phyloP scores from a whole-genome alignment of 2,888 invertebrate genomes.

The Eremobia ochroleuca region DNA sequence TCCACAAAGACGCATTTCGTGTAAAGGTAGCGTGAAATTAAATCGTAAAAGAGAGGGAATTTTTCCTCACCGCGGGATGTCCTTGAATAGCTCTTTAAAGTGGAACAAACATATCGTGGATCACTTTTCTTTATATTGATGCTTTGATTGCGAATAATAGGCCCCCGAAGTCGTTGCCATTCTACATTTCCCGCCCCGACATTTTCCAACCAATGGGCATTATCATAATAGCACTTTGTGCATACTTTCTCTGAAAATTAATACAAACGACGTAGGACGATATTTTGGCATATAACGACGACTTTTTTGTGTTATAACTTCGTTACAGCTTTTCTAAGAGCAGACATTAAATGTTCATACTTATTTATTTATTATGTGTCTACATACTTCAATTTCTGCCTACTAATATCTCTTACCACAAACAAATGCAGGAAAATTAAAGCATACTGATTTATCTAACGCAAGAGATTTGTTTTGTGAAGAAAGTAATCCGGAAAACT shows the following conservation, averaged over 20 bases:
- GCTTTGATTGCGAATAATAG: constrained; percentile 66
- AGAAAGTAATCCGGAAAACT: constrained; percentile 83
- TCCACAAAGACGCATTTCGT: constrained; percentile 53
- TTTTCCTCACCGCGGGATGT: constrained; percentile 52
- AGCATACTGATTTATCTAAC: constrained; percentile 57
- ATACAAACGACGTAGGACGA: constrained; percentile 69
- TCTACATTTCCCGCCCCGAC: constrained; percentile 64
- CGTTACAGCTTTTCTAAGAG: constrained; percentile 16
- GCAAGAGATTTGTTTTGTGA: constrained; percentile 73
- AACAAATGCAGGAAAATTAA: constrained; percentile 51
- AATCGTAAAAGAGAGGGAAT: constrained; percentile 61
- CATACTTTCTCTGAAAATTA: constrained; percentile 72
- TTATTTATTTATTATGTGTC: constrained; percentile 16
- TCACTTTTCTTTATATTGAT: constrained; percentile 63
- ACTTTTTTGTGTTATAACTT: constrained; percentile 32
- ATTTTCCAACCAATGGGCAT: constrained; percentile 65
- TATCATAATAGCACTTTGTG: constrained; percentile 68
- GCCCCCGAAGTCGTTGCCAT: constrained; percentile 60
- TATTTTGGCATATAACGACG: constrained; percentile 60
- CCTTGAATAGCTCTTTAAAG: constrained; percentile 58
- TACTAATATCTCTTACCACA: constrained; percentile 21
- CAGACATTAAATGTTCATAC: constrained; percentile 21
- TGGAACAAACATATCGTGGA: constrained; percentile 60
- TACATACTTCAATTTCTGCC: constrained; percentile 8
- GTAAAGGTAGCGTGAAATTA: constrained; percentile 62